phyloP scores from a whole-genome alignment of 1,140 invertebrate species.

The Lethrus apterus region DNA sequence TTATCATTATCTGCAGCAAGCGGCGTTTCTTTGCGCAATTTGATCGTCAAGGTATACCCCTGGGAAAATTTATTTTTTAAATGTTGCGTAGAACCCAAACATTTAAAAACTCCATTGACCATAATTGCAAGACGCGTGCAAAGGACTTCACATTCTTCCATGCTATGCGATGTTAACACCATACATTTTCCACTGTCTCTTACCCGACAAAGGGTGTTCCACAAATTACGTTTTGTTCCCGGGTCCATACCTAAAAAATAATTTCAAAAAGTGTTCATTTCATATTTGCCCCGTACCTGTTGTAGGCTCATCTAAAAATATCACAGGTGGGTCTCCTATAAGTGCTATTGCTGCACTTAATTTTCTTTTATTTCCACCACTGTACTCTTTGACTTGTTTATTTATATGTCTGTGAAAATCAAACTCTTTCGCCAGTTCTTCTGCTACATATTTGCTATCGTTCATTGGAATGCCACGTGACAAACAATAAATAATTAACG shows the following conservation, averaged over 20 bases:
- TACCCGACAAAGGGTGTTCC: slow-evolving; percentile 55
- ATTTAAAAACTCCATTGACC: slow-evolving; percentile 72
- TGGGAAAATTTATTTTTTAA: slow-evolving; percentile 59
- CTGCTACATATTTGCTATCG: slow-evolving; percentile 35
- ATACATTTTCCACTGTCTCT: slow-evolving; percentile 58
- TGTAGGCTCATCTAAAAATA: slow-evolving; percentile 81
- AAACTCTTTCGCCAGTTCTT: slow-evolving; percentile 39
- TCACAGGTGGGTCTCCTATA: slow-evolving; percentile 75
- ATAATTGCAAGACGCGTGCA: slow-evolving; percentile 80
- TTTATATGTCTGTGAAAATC: slow-evolving; percentile 47
- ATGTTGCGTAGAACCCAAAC: slow-evolving; percentile 60
- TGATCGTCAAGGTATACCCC: slow-evolving; percentile 41
- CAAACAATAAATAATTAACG: slow-evolving; percentile 62
- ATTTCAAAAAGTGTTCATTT: too few relatives aligned
- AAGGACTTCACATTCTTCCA: slow-evolving; percentile 82
- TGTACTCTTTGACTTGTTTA: slow-evolving; percentile 55
- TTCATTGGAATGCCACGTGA: slow-evolving; percentile 58
- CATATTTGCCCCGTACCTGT: slow-evolving; percentile 43
- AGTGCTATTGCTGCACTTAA: slow-evolving; percentile 86
- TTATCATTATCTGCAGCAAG: slow-evolving; percentile 5
- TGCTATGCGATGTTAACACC: slow-evolving; percentile 71
- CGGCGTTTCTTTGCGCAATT: slow-evolving; percentile 26
- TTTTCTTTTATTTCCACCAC: slow-evolving; percentile 91
- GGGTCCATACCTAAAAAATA: slow-evolving; percentile 79
- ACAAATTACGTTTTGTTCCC: slow-evolving; percentile 45